Percentiles rank a stretch among this genome's conserved stretches.
phyloP scores from a whole-genome alignment of 2,797 vertebrate genomes.

The Myoxocephalus aenaeus region DNA sequence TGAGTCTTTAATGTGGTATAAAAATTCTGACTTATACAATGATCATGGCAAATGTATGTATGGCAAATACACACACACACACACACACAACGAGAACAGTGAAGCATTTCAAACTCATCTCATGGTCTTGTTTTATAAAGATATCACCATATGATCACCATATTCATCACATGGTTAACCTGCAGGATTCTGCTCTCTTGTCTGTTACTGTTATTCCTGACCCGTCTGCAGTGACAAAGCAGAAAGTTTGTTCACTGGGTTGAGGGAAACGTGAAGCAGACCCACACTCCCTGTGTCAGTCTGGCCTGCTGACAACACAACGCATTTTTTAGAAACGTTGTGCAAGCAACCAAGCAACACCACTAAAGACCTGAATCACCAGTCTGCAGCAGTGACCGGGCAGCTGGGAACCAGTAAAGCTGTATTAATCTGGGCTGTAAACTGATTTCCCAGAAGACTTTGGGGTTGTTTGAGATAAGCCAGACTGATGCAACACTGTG shows the following conservation, averaged over 20 bases:
- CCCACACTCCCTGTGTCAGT: not conserved
- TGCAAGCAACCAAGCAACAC: slow-evolving; percentile 34
- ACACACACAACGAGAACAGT: too few species aligned
- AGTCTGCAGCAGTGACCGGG: slow-evolving; percentile 14
- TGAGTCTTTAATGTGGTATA: too few species aligned
- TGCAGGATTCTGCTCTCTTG: too few species aligned
- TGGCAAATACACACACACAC: too few species aligned
- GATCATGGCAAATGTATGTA: too few species aligned
- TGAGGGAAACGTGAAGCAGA: not conserved
- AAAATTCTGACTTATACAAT: too few species aligned
- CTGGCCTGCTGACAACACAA: not conserved
- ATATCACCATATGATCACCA: too few species aligned
- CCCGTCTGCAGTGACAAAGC: not conserved
- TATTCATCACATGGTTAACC: too few species aligned
- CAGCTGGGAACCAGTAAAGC: slow-evolving; percentile 2
- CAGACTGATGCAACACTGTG: too few species aligned
- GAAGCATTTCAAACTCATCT: too few species aligned
- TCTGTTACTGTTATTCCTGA: not conserved
- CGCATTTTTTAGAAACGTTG: slow-evolving; percentile 22
- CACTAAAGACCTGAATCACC: slow-evolving; percentile 8
- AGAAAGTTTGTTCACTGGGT: not conserved
- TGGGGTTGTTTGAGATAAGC: too few species aligned
- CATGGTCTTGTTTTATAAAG: too few species aligned
- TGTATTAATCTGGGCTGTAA: not conserved
- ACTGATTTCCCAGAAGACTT: not conserved